Evolutionary conservation across 2,888 invertebrate species (phyloP).

Genomic region (Pantelozetes paolii): DNA sequence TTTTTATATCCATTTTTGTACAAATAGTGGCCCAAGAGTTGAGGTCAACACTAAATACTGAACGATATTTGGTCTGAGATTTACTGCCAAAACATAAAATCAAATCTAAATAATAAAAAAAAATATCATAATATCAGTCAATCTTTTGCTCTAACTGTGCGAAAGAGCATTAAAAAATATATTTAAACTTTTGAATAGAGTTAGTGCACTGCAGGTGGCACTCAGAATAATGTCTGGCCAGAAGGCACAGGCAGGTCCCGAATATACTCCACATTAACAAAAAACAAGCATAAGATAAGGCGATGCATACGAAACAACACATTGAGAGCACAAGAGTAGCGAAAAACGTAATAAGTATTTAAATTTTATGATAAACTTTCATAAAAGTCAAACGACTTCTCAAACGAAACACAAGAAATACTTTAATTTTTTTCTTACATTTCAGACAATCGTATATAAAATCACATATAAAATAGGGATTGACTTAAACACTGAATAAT

Average conservation of each 20-base stretch:
- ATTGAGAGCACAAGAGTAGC: neutral
- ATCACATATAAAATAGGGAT: neutral
- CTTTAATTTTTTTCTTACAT: neutral
- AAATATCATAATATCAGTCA: neutral
- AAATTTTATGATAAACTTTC: constrained; percentile 28
- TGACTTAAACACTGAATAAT: constrained; percentile 12
- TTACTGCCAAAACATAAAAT: neutral
- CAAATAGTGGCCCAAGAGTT: neutral
- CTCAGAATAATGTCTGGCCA: constrained; percentile 14
- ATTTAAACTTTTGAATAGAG: constrained; percentile 1
- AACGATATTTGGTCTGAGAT: neutral
- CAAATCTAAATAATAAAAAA: neutral
- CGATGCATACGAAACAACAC: neutral
- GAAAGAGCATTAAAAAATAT: neutral
- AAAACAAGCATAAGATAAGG: neutral
- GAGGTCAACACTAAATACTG: neutral
- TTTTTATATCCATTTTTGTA: neutral
- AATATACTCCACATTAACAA: neutral
- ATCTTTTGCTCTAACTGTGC: neutral
- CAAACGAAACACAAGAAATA: neutral
- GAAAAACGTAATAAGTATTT: constrained; percentile 11
- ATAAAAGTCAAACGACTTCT: constrained; percentile 23
- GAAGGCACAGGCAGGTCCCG: neutral
- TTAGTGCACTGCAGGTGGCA: constrained; percentile 30
- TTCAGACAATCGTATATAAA: constrained; percentile 3